phyloP scores from a whole-genome alignment of 1,140 invertebrate genomes.

The Amyelois transitella region DNA sequence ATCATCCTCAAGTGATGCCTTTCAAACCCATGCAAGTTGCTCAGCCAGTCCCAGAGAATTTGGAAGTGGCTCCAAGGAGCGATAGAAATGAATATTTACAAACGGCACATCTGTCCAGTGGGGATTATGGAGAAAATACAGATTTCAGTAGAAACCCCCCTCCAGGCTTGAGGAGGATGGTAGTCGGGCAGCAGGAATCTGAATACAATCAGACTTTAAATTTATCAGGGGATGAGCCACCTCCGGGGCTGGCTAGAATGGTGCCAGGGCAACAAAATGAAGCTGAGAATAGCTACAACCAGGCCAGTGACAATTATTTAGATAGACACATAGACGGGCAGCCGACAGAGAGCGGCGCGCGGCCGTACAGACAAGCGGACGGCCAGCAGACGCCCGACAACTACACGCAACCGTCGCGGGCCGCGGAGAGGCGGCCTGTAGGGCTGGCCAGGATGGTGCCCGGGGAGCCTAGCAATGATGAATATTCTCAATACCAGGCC shows the following conservation, averaged over 20 bases:
- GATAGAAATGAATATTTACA: slow-evolving; percentile 83
- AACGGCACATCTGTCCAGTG: slow-evolving; percentile 80
- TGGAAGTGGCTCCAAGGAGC: slow-evolving; percentile 77
- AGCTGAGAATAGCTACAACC: slow-evolving; percentile 47
- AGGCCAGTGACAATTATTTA: slow-evolving; percentile 58
- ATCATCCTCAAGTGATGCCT: slow-evolving; percentile 54
- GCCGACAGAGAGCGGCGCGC: slow-evolving; percentile 46
- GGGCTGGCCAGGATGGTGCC: slow-evolving; percentile 70
- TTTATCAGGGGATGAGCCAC: slow-evolving; percentile 71
- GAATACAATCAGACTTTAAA: slow-evolving; percentile 71
- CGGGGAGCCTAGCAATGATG: slow-evolving; percentile 61
- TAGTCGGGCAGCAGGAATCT: slow-evolving; percentile 78
- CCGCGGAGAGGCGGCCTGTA: slow-evolving; percentile 48
- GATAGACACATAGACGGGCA: slow-evolving; percentile 68
- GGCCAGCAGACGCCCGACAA: slow-evolving; percentile 61
- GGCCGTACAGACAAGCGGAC: slow-evolving; percentile 61
- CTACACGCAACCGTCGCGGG: slow-evolving; percentile 43
- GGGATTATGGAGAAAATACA: slow-evolving; percentile 69
- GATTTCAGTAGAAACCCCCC: slow-evolving; percentile 73
- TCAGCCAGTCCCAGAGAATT: slow-evolving; percentile 70
- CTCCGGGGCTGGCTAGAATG: slow-evolving; percentile 76
- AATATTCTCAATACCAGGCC: slow-evolving; percentile 49
- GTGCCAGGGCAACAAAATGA: slow-evolving; percentile 74
- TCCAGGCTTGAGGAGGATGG: slow-evolving; percentile 77
- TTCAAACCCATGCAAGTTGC: slow-evolving; percentile 39